These are phyloP conservation scores for Onychomys leucogaster DNA, from an alignment of 2,797 vertebrate genomes.

Conservation along the genomic window DNA sequence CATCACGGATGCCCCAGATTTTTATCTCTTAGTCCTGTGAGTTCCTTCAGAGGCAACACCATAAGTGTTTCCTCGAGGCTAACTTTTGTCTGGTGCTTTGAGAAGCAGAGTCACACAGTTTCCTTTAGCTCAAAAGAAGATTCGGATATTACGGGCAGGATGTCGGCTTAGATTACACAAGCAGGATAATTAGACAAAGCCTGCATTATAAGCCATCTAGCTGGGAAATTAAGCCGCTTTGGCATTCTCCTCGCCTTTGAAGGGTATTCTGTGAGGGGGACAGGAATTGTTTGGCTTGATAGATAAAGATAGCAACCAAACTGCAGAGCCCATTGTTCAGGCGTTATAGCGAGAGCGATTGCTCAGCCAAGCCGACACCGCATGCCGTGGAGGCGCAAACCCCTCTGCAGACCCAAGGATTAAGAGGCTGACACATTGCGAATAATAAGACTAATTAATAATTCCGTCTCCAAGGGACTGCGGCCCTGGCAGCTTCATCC, in stretches of 20 bases:
- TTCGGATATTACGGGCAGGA: conserved; percentile 17
- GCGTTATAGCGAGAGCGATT: conserved; percentile 45
- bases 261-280: conserved; percentile 12
- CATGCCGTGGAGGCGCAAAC: not conserved
- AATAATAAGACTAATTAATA: conserved; percentile 84
- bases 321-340: conserved; percentile 28
- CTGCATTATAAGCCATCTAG: conserved; percentile 35
- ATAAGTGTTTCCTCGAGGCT: conserved; percentile 74
- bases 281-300: conserved; percentile 56
- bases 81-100: conserved; percentile 72
- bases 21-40: conserved; percentile 21
- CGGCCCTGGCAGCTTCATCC: not conserved
- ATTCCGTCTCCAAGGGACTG: conserved; percentile 69
- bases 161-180: conserved; percentile 68
- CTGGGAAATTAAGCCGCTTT: conserved; percentile 60
- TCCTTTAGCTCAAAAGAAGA: conserved; percentile 76
- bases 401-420: conserved; percentile 72
- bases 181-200: conserved; percentile 72
- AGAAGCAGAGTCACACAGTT: conserved; percentile 26
- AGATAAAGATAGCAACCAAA: conserved; percentile 71
- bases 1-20: not conserved
- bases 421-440: conserved; percentile 73
- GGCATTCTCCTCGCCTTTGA: conserved; percentile 37
- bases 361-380: conserved; percentile 70
- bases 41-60: conserved; percentile 56